Percentiles rank a stretch among this genome's conserved stretches.
phyloP scores from a whole-genome alignment of 2,888 invertebrate species.

The Oxystoma pomonae region DNA sequence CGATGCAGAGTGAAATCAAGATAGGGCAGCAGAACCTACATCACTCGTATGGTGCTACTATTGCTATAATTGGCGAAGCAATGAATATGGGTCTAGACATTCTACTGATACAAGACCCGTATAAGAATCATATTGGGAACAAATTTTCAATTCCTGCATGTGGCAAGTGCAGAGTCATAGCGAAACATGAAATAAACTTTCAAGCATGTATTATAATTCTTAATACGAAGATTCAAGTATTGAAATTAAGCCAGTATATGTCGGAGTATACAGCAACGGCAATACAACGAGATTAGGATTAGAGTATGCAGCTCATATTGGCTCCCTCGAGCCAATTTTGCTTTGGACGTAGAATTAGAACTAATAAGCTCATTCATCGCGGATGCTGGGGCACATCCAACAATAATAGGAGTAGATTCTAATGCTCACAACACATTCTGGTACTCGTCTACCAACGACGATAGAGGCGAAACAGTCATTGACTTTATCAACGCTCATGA shows the following conservation, averaged over 20 bases:
- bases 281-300: background rate
- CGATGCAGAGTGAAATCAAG: background rate
- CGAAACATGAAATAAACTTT: background rate
- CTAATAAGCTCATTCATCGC: background rate
- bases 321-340: background rate
- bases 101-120: background rate
- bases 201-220: background rate
- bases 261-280: background rate
- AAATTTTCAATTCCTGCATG: background rate
- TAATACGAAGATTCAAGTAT: background rate
- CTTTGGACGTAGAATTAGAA: background rate
- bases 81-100: background rate
- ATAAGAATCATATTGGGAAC: background rate
- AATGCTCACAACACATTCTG: background rate
- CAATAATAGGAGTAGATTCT: background rate
- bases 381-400: background rate
- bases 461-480: background rate
- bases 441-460: background rate
- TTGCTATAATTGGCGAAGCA: background rate
- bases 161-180: background rate
- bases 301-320: background rate
- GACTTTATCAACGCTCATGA: background rate
- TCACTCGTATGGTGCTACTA: background rate
- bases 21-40: slow-evolving; percentile 2
- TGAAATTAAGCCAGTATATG: background rate